phyloP scores from a whole-genome alignment of 2,888 invertebrate species.

The Trypoxylon attenuatum region DNA sequence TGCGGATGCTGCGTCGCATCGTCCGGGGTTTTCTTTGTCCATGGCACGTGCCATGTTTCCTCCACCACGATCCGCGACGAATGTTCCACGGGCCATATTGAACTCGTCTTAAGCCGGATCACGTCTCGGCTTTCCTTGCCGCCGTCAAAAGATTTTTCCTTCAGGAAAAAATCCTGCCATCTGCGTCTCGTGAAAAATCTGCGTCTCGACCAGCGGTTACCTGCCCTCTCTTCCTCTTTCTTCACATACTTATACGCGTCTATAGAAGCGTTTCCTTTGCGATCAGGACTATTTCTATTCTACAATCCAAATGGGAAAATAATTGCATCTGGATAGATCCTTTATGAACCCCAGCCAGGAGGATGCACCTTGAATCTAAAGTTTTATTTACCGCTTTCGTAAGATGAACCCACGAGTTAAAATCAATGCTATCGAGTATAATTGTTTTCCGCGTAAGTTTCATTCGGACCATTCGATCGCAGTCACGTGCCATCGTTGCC shows the following conservation, averaged over 20 bases:
- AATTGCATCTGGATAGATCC: neutral
- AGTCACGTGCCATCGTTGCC: too few relatives aligned
- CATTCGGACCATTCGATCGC: too few relatives aligned
- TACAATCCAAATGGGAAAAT: neutral
- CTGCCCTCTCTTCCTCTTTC: too few relatives aligned
- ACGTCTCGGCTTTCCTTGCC: conserved; percentile 7
- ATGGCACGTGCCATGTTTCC: conserved; percentile 55
- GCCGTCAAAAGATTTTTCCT: conserved; percentile 17
- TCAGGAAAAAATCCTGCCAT: neutral
- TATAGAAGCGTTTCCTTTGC: neutral
- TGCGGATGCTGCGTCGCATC: conserved; percentile 41
- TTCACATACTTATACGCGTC: too few relatives aligned
- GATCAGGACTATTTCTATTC: too few relatives aligned
- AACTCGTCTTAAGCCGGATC: conserved; percentile 19
- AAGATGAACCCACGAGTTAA: too few relatives aligned
- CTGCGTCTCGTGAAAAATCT: neutral
- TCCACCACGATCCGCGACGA: neutral
- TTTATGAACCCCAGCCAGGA: too few relatives aligned
- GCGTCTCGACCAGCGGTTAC: neutral
- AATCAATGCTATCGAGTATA: too few relatives aligned
- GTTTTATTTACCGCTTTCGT: too few relatives aligned
- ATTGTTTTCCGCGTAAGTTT: too few relatives aligned
- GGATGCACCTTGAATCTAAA: too few relatives aligned
- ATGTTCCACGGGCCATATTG: neutral
- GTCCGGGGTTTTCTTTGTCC: conserved; percentile 45